Percentiles rank a stretch among this genome's conserved stretches.
Evolutionary conservation across 2,113 vertebrate genomes (phyloP).

Genomic region (Alces alces): DNA sequence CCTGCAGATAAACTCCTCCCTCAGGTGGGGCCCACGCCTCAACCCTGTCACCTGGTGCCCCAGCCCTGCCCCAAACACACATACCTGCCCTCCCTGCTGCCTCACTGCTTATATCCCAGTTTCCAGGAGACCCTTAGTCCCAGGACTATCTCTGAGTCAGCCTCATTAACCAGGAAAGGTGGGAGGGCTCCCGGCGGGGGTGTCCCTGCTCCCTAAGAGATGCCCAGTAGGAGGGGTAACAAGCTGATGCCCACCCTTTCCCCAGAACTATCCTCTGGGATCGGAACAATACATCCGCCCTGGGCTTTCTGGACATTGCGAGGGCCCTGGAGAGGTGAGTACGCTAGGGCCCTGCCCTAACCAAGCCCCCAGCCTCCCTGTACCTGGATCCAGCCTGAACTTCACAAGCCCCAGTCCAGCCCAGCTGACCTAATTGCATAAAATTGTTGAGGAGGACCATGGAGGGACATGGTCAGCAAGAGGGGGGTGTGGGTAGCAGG

Average conservation of each 20-base stretch:
- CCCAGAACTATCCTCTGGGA: constrained; percentile 92
- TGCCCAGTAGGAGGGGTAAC: background rate
- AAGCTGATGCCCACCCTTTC: background rate
- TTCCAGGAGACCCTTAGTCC: background rate
- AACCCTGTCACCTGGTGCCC: background rate
- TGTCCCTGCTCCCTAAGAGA: background rate
- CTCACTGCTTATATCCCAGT: background rate
- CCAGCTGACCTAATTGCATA: background rate
- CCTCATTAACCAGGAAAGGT: background rate
- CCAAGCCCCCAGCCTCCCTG: background rate
- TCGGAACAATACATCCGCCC: constrained; percentile 89
- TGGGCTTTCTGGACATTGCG: constrained; percentile 92
- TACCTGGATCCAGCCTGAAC: background rate
- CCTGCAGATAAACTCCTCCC: constrained; percentile 91
- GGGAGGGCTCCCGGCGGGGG: background rate
- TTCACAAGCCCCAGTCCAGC: background rate
- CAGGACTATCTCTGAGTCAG: background rate
- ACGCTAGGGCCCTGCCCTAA: background rate
- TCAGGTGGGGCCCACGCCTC: constrained; percentile 78
- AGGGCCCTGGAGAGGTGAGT: constrained; percentile 92
- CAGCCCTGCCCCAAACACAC: background rate
- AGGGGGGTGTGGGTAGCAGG: background rate
- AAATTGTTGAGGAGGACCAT: background rate
- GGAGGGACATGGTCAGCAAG: background rate
- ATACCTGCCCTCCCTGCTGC: background rate